Conservation (phyloP, 2,797 vertebrate species). For the Spea hammondii region DNA sequence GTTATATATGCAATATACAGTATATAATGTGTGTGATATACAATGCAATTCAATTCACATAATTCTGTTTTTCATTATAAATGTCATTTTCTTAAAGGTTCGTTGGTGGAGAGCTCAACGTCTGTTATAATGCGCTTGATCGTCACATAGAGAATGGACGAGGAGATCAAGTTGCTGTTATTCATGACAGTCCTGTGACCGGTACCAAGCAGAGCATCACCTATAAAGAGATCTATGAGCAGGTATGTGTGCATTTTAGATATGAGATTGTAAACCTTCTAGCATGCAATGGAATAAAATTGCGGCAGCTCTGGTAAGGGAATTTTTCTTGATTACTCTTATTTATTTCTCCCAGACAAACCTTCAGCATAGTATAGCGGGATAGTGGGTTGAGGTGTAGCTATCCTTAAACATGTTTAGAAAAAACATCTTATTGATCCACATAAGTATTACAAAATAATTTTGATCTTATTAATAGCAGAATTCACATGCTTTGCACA, state of each 20-base stretch:
- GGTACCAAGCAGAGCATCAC: slow-evolving; percentile 79
- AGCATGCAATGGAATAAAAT: no score
- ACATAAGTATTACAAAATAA: not conserved
- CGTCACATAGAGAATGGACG: slow-evolving; percentile 83
- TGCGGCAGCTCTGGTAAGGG: no score
- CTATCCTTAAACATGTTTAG: no score
- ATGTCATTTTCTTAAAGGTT: slow-evolving; percentile 74
- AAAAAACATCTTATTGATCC: no score
- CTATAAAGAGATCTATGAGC: slow-evolving; percentile 81
- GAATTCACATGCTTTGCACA: not conserved
- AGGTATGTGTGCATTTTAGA: slow-evolving; percentile 68
- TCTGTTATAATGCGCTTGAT: slow-evolving; percentile 93
- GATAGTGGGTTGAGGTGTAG: no score
- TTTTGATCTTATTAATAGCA: not conserved
- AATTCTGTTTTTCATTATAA: not conserved
- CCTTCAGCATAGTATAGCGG: no score
- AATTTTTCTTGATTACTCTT: no score
- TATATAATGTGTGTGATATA: not conserved
- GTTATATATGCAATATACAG: not conserved
- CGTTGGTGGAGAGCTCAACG: slow-evolving; percentile 86
- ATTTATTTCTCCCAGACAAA: no score
- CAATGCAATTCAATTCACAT: not conserved
- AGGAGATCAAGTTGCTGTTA: slow-evolving; percentile 83
- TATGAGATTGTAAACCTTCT: no score
- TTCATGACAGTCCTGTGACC: slow-evolving; percentile 95